Evolutionary conservation across 1,140 invertebrate species (phyloP).

Genomic region (Drosophila ogumai): DNA sequence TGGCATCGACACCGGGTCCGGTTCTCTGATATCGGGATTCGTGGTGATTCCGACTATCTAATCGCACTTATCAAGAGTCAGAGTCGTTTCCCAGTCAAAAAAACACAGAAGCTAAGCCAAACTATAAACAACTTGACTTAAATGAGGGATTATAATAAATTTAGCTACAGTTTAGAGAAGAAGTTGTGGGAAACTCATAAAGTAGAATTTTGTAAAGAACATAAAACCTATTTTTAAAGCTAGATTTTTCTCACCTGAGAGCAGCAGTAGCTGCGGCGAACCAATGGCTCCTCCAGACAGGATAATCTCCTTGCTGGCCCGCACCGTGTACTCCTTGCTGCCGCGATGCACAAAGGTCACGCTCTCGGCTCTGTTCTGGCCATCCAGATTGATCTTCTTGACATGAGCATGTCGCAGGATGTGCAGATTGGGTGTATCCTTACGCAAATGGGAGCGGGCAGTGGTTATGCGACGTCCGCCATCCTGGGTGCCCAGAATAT

Average conservation of each 20-base stretch:
- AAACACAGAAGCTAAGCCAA: slow-evolving; percentile 31
- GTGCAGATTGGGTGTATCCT: slow-evolving; percentile 90
- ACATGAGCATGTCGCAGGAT: slow-evolving; percentile 91
- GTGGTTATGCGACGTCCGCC: slow-evolving; percentile 87
- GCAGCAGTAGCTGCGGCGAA: slow-evolving; percentile 88
- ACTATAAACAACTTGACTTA: background rate
- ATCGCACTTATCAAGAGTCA: slow-evolving; percentile 29
- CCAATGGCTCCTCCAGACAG: slow-evolving; percentile 86
- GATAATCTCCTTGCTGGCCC: slow-evolving; percentile 84
- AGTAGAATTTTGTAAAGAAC: background rate
- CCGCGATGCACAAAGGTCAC: slow-evolving; percentile 91
- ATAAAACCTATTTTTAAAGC: no score
- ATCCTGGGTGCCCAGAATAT: slow-evolving; percentile 84
- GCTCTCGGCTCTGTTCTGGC: slow-evolving; percentile 89
- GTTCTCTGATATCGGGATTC: slow-evolving; percentile 26
- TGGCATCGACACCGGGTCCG: slow-evolving; percentile 14
- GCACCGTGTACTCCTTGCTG: slow-evolving; percentile 66
- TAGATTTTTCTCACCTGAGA: slow-evolving; percentile 61
- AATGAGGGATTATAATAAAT: slow-evolving; percentile 11
- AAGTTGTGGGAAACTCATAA: background rate
- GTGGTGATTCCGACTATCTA: slow-evolving; percentile 30
- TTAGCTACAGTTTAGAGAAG: background rate
- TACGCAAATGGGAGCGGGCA: slow-evolving; percentile 87
- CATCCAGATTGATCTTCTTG: slow-evolving; percentile 90
- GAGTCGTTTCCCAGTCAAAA: background rate